Evolutionary conservation across 2,113 vertebrate genomes (phyloP), one percentile per base, ranked within the genome.

Genomic region (Oreochromis niloticus): DNA sequence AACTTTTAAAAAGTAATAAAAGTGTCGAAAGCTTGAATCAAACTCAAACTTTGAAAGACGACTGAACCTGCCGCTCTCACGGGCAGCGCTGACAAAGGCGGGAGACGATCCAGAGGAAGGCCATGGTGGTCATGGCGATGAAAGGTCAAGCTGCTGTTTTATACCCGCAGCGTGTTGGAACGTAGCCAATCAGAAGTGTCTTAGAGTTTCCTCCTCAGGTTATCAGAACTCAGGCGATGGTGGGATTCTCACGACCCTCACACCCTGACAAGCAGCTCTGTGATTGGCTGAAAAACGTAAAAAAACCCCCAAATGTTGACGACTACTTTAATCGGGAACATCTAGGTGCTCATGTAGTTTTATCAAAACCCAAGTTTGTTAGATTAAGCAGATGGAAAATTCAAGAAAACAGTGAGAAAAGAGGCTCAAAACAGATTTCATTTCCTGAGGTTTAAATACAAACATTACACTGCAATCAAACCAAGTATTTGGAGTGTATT

Each of bases 21-120:
- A 71, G 66, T 71, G 66, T 1, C 24, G 66, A 24, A 71, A 71
- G 43, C 66, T 41, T 24, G 66, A 71, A 5, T 43, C 7, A 24
- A 43, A 68, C 6, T 68, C 34, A 41, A 68, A 71, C 66, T 43
- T 14, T 43, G 36, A 43, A 71, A 43, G 12, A 71, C 43, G 43
- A 27, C 5, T 9, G 41, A 46, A 82, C 17, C 59, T 7, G 59
- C 17, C 1, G 0, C 6, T 19, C 90, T 94, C 80, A 96, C 95
- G 95, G 82, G 88, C 92, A 10, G 91, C 87, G 63, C 94, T 50
- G 75, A 95, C 7, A 13, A 97, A 91, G 82, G 96, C 94, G 1
- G 83, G 96, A 95, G n/a, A 97, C 39, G 14, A 97, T 54, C 96
- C 96, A 96, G 22, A 97, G 93, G 84, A 93, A 90, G 50, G 95